Percentiles rank a stretch among this genome's conserved stretches.
Conservation (phyloP, 2,797 vertebrate genomes). For the Columba guinea region DNA sequence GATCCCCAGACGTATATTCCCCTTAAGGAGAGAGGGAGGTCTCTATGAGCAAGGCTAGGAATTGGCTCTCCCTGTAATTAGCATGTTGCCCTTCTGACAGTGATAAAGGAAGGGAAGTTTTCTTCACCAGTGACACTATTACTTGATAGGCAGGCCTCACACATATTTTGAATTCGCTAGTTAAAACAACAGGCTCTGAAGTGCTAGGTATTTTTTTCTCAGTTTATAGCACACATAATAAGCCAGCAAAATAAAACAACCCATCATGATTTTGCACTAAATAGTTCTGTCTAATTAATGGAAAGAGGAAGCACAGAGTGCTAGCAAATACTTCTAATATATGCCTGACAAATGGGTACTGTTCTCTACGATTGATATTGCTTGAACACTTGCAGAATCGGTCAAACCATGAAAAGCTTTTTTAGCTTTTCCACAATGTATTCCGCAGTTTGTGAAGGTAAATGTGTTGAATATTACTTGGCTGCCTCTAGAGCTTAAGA, state of each 20-base stretch:
- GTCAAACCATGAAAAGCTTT: neutral
- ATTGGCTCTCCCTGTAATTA: neutral
- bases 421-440: neutral
- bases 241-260: conserved; percentile 3
- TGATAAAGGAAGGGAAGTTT: neutral
- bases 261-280: neutral
- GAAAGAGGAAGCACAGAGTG: neutral
- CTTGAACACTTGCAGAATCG: neutral
- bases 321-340: neutral
- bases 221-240: neutral
- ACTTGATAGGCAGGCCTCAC: neutral
- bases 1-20: neutral
- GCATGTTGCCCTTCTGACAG: neutral
- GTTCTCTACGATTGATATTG: neutral
- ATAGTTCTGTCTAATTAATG: conserved; percentile 1
- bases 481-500: conserved; percentile 48
- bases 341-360: neutral
- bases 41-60: neutral
- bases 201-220: neutral
- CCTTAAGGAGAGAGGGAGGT: neutral
- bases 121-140: neutral
- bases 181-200: neutral
- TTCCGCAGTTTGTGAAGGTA: conserved; percentile 17
- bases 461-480: conserved; percentile 3
- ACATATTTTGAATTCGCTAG: neutral